Conservation (phyloP, 2,113 vertebrate genomes). For the Thalassoma bifasciatum region DNA sequence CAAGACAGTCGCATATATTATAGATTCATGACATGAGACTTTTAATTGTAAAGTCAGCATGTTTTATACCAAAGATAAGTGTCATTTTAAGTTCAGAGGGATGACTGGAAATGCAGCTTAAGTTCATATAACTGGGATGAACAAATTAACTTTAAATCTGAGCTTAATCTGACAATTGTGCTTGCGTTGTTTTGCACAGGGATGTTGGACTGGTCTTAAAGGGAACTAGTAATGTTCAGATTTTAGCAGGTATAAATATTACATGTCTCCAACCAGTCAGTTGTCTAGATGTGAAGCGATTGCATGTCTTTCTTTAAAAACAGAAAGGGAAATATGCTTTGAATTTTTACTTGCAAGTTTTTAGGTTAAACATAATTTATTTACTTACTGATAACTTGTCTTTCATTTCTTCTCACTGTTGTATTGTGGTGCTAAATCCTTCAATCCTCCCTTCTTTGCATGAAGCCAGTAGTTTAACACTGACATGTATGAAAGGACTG, state of each 20-base stretch:
- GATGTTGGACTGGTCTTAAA: constrained; percentile 1
- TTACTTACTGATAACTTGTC: too few species aligned
- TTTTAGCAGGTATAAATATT: neutral
- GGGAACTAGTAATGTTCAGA: neutral
- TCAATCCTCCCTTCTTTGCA: neutral
- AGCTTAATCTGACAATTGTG: neutral
- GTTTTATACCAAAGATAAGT: neutral
- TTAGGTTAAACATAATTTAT: neutral
- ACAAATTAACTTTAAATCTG: neutral
- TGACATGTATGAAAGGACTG: neutral
- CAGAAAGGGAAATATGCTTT: neutral
- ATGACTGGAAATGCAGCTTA: neutral
- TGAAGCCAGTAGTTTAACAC: neutral
- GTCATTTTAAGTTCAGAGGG: constrained; percentile 6
- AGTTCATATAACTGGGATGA: neutral
- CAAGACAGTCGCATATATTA: constrained; percentile 90
- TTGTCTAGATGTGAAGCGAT: neutral
- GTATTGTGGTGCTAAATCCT: neutral
- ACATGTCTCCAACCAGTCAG: neutral
- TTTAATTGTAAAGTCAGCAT: neutral
- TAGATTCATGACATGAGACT: constrained; percentile 75
- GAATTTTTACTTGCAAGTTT: neutral
- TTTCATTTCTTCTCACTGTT: neutral
- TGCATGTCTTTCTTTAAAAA: neutral
- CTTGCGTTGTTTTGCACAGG: neutral